Percentiles rank a stretch among this genome's conserved stretches.
Conservation (phyloP, 2,797 vertebrate genomes). For the Telmatherina bonti region DNA sequence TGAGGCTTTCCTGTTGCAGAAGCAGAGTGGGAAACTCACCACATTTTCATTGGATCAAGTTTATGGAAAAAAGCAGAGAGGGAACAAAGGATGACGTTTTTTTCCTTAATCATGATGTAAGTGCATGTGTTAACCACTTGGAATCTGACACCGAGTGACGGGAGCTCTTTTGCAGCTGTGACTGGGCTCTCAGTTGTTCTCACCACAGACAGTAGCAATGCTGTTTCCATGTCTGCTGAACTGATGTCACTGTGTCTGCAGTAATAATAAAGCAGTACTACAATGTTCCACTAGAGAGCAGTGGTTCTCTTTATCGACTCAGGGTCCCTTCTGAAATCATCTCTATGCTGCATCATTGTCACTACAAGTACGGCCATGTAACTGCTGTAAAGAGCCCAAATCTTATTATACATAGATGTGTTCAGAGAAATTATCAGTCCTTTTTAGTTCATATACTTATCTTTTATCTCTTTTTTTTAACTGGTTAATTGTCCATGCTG, state of each 20-base stretch:
- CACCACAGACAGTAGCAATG: constrained; percentile 48
- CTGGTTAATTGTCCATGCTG: background rate
- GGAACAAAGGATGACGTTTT: constrained; percentile 32
- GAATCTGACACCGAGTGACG: constrained; percentile 25
- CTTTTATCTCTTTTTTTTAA: background rate
- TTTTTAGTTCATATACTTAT: background rate
- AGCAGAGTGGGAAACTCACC: constrained; percentile 24
- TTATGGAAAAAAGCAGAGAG: constrained; percentile 33
- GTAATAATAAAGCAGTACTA: constrained; percentile 19
- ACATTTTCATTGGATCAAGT: constrained; percentile 39
- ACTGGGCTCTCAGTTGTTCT: constrained; percentile 45
- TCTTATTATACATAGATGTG: background rate
- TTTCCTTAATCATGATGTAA: constrained; percentile 32
- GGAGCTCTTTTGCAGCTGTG: constrained; percentile 45
- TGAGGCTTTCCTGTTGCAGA: constrained; percentile 29
- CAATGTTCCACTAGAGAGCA: constrained; percentile 70
- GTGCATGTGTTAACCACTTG: constrained; percentile 22
- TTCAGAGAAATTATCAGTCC: too few relatives aligned
- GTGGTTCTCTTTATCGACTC: constrained; percentile 41
- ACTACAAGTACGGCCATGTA: constrained; percentile 6
- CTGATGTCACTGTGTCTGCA: constrained; percentile 25
- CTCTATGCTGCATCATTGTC: constrained; percentile 8
- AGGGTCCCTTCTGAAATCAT: constrained; percentile 16
- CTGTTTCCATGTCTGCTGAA: constrained; percentile 51
- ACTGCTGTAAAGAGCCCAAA: background rate